phyloP scores from a whole-genome alignment of 2,113 vertebrate species.

The Ciconia maguari region DNA sequence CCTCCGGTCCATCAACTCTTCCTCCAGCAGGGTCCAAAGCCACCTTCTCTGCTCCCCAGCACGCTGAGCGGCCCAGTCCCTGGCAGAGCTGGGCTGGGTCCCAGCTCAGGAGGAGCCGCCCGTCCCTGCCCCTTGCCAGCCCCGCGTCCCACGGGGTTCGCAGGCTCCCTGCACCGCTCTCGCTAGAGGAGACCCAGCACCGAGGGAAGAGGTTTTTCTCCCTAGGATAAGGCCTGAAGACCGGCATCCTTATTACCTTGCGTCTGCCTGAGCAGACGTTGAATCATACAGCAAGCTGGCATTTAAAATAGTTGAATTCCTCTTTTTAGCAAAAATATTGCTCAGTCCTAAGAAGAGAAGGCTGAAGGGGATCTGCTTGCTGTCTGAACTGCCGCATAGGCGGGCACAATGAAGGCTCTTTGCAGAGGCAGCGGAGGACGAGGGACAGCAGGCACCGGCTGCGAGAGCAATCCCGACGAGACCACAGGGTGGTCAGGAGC shows the following conservation, averaged over 20 bases:
- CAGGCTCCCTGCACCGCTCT: rapidly evolving
- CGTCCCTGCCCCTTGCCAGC: background rate
- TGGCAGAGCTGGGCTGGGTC: background rate
- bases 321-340: background rate
- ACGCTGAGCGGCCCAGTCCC: rapidly evolving
- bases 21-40: background rate
- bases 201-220: background rate
- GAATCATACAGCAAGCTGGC: background rate
- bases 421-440: rapidly evolving
- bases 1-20: background rate
- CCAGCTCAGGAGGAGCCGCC: too few relatives aligned
- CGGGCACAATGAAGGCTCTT: background rate
- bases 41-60: background rate
- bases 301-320: background rate
- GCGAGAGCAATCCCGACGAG: rapidly evolving
- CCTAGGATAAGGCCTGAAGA: background rate
- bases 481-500: background rate
- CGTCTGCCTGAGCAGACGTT: background rate
- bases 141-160: rapidly evolving
- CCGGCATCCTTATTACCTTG: background rate
- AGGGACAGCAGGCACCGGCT: background rate
- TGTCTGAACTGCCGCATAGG: rapidly evolving
- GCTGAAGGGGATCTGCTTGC: background rate
- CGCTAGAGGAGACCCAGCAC: background rate
- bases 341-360: background rate